phyloP scores from a whole-genome alignment of 2,113 vertebrate species.

The Leptobrachium leishanense region DNA sequence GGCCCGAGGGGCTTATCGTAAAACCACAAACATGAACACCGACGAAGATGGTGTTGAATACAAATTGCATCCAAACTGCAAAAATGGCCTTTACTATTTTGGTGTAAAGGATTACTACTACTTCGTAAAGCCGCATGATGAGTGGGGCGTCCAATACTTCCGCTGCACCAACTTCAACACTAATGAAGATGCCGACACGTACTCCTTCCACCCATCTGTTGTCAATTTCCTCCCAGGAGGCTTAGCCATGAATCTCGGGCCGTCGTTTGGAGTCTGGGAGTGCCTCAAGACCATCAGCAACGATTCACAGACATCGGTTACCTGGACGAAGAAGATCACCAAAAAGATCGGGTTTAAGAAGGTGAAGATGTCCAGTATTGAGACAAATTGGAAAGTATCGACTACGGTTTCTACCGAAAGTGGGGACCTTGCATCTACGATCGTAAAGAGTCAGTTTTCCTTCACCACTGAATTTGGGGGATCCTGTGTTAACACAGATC shows the following conservation, averaged over 20 bases:
- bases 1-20: slow-evolving; percentile 9
- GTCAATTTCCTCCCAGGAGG: slow-evolving; percentile 30
- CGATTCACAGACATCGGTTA: slow-evolving; percentile 13
- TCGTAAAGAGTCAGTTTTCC: slow-evolving; percentile 31
- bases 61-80: slow-evolving; percentile 14
- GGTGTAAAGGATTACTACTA: slow-evolving; percentile 7
- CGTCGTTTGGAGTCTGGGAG: slow-evolving; percentile 27
- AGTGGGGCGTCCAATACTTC: slow-evolving; percentile 29
- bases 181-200: background rate
- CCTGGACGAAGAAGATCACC: slow-evolving; percentile 29
- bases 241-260: background rate
- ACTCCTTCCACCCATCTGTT: slow-evolving; percentile 28
- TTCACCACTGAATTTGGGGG: slow-evolving; percentile 19
- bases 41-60: slow-evolving; percentile 7
- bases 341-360: slow-evolving; percentile 34
- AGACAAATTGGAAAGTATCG: slow-evolving; percentile 26
- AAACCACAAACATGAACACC: slow-evolving; percentile 18
- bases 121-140: slow-evolving; percentile 25
- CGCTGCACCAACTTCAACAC: background rate
- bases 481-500: slow-evolving; percentile 9
- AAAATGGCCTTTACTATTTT: slow-evolving; percentile 37
- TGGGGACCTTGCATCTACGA: background rate
- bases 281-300: slow-evolving; percentile 35
- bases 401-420: background rate
- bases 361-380: slow-evolving; percentile 29